These are phyloP conservation scores for Stercorarius parasiticus DNA, from an alignment of 2,113 vertebrate genomes.

Conservation along the genomic window DNA sequence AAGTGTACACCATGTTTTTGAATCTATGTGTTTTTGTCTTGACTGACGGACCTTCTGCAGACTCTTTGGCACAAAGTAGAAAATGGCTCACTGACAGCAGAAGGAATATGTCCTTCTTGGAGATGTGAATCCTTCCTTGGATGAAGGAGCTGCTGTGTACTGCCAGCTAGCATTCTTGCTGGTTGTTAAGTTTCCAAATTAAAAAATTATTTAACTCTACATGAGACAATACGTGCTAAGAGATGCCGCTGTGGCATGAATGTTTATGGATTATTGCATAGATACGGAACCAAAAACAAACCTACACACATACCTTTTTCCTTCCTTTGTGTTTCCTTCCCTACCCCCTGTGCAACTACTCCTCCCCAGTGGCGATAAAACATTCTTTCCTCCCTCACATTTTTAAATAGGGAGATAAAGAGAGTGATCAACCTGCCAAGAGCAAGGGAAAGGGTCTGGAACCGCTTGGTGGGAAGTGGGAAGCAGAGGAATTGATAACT, in stretches of 20 bases:
- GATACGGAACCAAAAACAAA: neutral
- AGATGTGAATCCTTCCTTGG: constrained; percentile 39
- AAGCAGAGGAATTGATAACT: neutral
- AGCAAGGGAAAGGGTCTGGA: neutral
- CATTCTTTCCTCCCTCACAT: neutral
- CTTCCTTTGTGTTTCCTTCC: neutral
- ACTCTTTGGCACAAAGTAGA: neutral
- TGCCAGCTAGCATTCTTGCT: constrained; percentile 51
- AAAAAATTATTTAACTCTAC: constrained; percentile 21
- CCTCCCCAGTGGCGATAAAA: neutral
- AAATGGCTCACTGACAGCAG: constrained; percentile 43
- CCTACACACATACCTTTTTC: neutral
- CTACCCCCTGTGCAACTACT: neutral
- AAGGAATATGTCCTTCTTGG: constrained; percentile 29
- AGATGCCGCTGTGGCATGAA: neutral
- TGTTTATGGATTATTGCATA: neutral
- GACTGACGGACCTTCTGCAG: constrained; percentile 34
- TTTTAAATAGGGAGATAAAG: neutral
- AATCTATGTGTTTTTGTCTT: constrained; percentile 37
- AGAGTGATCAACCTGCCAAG: neutral
- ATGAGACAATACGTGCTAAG: neutral
- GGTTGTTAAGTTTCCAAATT: constrained; percentile 27
- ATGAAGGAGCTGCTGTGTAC: constrained; percentile 17
- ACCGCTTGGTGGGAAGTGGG: neutral
- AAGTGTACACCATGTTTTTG: neutral